A percentile compares a stretch with the other conserved stretches of the same genome.
Conservation (phyloP, 2,797 vertebrate species). For the Diplodus puntazzo region DNA sequence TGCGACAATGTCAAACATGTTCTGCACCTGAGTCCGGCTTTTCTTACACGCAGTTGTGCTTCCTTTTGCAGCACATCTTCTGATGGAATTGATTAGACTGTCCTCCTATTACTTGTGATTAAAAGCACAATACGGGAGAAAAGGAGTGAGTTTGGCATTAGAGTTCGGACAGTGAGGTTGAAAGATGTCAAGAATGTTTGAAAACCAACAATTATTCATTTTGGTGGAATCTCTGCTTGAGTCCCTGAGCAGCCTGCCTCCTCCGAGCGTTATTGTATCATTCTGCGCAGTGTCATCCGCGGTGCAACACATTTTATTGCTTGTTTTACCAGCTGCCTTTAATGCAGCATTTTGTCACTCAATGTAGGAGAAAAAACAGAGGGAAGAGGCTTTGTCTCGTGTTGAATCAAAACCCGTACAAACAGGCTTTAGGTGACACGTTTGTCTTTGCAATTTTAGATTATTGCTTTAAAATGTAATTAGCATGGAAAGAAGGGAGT, state of each 20-base stretch:
- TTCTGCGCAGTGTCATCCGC: neutral
- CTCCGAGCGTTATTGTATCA: neutral
- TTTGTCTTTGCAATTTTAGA: conserved; percentile 44
- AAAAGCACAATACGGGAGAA: neutral
- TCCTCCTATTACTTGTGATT: neutral
- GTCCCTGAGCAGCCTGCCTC: neutral
- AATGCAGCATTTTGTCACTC: conserved; percentile 6
- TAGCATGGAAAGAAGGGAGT: conserved; percentile 40
- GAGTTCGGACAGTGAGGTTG: neutral
- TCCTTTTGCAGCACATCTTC: neutral
- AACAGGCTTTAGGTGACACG: conserved; percentile 14
- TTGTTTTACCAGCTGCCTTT: conserved; percentile 32
- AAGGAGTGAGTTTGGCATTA: neutral
- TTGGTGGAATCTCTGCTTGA: neutral
- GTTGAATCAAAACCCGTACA: conserved; percentile 17
- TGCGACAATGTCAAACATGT: neutral
- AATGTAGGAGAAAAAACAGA: neutral
- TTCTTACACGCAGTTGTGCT: neutral
- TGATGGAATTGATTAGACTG: neutral
- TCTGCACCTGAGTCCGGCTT: neutral
- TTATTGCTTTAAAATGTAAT: conserved; percentile 53
- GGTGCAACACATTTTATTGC: conserved; percentile 20
- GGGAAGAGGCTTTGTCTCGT: neutral
- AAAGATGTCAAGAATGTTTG: neutral
- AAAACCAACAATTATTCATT: neutral